Conservation (phyloP, 2,113 vertebrate species). For the Azemiops feae region DNA sequence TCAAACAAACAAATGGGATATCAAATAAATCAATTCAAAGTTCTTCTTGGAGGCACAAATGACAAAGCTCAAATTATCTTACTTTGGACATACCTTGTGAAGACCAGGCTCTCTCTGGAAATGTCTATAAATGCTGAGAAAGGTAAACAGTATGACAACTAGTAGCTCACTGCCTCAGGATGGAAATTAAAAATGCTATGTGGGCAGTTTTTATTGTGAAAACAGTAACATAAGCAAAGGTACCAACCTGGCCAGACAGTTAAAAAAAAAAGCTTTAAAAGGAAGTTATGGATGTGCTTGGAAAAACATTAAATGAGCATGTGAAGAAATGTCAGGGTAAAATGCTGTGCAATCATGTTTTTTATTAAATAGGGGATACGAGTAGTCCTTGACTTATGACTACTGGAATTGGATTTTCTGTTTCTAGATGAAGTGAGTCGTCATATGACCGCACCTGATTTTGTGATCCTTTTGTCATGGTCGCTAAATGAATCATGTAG, state of each 20-base stretch:
- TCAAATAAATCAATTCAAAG: neutral
- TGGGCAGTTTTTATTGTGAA: slow-evolving; percentile 46
- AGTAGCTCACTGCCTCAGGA: slow-evolving; percentile 58
- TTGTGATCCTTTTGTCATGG: neutral
- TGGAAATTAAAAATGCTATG: slow-evolving; percentile 35
- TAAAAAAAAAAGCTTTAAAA: slow-evolving; percentile 21
- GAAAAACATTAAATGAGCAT: slow-evolving; percentile 41
- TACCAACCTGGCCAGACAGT: slow-evolving; percentile 30
- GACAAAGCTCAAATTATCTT: neutral
- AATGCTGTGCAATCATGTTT: neutral
- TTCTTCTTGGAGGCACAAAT: neutral
- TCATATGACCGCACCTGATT: neutral
- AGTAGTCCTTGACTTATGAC: neutral
- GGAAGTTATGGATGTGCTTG: slow-evolving; percentile 30
- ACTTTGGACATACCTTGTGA: neutral
- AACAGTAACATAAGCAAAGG: slow-evolving; percentile 48
- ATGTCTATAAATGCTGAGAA: neutral
- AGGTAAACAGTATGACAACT: slow-evolving; percentile 49
- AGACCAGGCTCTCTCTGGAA: neutral
- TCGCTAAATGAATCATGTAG: neutral
- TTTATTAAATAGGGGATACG: slow-evolving; percentile 2
- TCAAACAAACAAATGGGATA: neutral
- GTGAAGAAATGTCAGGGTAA: slow-evolving; percentile 48
- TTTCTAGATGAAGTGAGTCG: neutral
- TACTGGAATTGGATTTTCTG: neutral